Evolutionary conservation across 2,888 invertebrate species (phyloP).

Genomic region (Nomada ferruginata): DNA sequence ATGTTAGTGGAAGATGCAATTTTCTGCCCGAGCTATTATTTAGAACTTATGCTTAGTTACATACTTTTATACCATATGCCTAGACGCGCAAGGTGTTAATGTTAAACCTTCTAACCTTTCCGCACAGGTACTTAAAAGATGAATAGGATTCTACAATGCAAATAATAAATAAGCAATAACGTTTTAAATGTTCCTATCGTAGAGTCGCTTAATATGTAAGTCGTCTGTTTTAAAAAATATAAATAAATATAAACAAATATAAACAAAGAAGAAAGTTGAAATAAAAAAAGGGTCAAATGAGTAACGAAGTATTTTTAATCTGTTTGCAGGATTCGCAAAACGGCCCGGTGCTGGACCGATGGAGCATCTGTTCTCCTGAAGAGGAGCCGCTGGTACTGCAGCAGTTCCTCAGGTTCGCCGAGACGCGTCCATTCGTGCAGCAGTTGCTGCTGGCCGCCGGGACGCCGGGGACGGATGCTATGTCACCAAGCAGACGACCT

Average conservation of each 20-base stretch:
- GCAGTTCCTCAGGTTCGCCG: conserved; percentile 95
- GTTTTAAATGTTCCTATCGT: too few species aligned
- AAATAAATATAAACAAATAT: too few species aligned
- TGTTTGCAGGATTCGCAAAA: conserved; percentile 91
- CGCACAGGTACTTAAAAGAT: background rate
- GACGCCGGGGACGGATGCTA: conserved; percentile 86
- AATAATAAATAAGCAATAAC: too few species aligned
- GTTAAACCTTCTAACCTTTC: background rate
- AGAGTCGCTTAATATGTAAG: too few species aligned
- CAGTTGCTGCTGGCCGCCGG: conserved; percentile 87
- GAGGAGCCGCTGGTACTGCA: conserved; percentile 96
- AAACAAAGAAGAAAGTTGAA: background rate
- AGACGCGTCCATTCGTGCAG: conserved; percentile 93
- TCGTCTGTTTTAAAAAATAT: too few species aligned
- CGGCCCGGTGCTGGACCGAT: conserved; percentile 92
- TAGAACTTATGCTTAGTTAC: background rate
- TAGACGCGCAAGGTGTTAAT: background rate
- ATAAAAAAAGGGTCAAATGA: background rate
- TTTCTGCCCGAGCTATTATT: background rate
- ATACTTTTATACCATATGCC: background rate
- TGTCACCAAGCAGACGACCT: conserved; percentile 89
- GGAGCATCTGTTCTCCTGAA: conserved; percentile 94
- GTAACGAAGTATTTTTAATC: background rate
- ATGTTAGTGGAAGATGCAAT: background rate
- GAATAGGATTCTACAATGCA: too few species aligned